Evolutionary conservation across 2,888 invertebrate genomes (phyloP), one percentile per base, ranked within the genome.

Genomic region (Coecobrya sp.): DNA sequence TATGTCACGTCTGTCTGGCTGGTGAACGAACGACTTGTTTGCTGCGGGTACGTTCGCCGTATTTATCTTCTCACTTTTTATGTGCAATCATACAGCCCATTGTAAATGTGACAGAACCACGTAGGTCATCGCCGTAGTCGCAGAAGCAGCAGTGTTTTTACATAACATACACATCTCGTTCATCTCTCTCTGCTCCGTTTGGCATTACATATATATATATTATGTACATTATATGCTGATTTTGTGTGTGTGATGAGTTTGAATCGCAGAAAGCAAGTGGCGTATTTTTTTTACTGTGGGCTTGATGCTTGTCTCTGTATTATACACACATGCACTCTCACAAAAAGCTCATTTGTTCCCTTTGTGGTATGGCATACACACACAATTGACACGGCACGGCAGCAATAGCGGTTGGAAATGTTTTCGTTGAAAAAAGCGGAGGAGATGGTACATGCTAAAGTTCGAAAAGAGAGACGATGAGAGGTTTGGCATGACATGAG

Each of bases 301-400:
- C 55, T 82, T 25, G 73, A 73, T 73, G 82, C 82, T 89, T 89
- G 82, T 89, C 89, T 82, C 82, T 68, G 82, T 89, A 82, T 82
- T 82, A 89, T 68, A 88, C 88, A 87, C 79, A 59, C 73, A 73
- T 73, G 73, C 73, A 73, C 36, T 73, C 62, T 49, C 81, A 79
- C 88, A 88, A 81, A 87, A 76, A 30, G 88, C 88, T 88, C 88
- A 81, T 88, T 88, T 88, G 88, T 88, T 81, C 81, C 19, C 45
- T 42, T 73, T 73, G 73, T 73, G 73, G 73, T 3, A 73, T 73
- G 22, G n/a, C 62, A 27, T 16, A 65, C 65, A 36, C 70, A 70
- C 70, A 73, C 73, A 22, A 22, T 45, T 45, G 73, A 73, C 73
- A 73, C 42, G 73, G 11, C 73, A 73, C 19, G 22, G 73, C 42